Base-by-base conservation (phyloP, 1,140 invertebrate genomes). In the Eurosta solidaginis region DNA sequence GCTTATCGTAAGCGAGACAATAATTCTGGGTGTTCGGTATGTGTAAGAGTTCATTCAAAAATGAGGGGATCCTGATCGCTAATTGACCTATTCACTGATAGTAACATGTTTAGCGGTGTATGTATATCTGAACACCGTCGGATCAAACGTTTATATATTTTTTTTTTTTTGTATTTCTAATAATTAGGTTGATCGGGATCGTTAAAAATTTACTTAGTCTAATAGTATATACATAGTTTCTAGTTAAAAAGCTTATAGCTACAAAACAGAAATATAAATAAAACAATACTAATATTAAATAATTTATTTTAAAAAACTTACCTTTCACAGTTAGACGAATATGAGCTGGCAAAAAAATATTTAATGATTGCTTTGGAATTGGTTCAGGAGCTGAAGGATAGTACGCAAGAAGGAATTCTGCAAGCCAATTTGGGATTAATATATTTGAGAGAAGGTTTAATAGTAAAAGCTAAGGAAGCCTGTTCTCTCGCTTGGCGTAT, bases 391-490 rank as follows among this genome's bases (percentile, higher is more conserved):
- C 84, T 94, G 17, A 88, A 89, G 20, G 91, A 94, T 33, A 91
- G 92, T 82, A 83, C 89, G 52, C 91, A 95, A 76, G 88, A 96
- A 78, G 92, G 94, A 9, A 89, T 92, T 1, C 91, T 96, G 79
- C 92, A 95, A 88, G 92, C 95, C 22, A 98, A 97, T 89, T 88
- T 97, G 78, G 96, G 96, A 17, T 91, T 94, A 79, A 90, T 95
- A 74, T 94, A 93, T 82, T 83, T 97, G 12, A 91, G 93, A 82
- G 92, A 93, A 85, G 91, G 91, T 29, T 84, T 96, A 68, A 85
- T 92, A 45, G 86, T 90, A 14, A 90, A 94, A 84, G 96, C 96
- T 1, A 91, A 93, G 84, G 91, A 92, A 80, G 88, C 88, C 63
- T 97, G 96, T 85, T 90, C 90, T 29, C 89, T 91, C 83, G 96